Conservation (phyloP, 2,797 vertebrate genomes). For the Catostomus latipinnis region DNA sequence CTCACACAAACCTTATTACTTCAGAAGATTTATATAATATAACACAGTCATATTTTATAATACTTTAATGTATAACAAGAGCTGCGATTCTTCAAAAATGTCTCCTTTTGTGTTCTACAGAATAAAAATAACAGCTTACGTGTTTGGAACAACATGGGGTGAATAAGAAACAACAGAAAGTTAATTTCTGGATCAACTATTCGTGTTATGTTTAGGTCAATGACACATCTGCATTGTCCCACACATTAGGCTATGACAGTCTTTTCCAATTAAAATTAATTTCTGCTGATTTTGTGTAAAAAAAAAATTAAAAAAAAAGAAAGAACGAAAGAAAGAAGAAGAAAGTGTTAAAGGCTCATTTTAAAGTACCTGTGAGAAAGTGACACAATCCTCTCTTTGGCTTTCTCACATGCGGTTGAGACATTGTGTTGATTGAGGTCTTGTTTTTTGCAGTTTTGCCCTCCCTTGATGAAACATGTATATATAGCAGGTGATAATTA, state of each 20-base stretch:
- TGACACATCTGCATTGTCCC: constrained; percentile 15
- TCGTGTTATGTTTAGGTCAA: constrained; percentile 18
- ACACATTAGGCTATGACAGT: constrained; percentile 35
- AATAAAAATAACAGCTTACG: too few relatives aligned
- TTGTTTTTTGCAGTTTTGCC: constrained; percentile 54
- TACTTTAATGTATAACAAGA: too few relatives aligned
- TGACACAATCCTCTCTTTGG: constrained; percentile 41
- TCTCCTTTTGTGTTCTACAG: too few relatives aligned
- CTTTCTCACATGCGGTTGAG: constrained; percentile 61
- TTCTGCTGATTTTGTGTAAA: constrained; percentile 28
- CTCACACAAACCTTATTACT: too few relatives aligned
- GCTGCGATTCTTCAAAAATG: too few relatives aligned
- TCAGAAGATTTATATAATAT: too few relatives aligned
- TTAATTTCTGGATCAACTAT: background rate
- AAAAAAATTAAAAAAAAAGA: constrained; percentile 6
- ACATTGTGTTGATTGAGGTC: constrained; percentile 62
- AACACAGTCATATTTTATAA: too few relatives aligned
- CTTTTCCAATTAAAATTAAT: constrained; percentile 49
- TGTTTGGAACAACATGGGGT: too few relatives aligned
- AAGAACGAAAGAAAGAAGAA: too few relatives aligned
- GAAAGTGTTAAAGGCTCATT: constrained; percentile 55
- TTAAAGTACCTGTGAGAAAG: constrained; percentile 45
- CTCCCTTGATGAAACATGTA: constrained; percentile 65
- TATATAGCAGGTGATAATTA: constrained; percentile 84
- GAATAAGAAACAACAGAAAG: too few relatives aligned